A percentile compares a stretch with the other conserved stretches of the same genome.
These are phyloP conservation scores for Pristionchus pacificus DNA, from an alignment of 1,140 invertebrate species.

Conservation along the genomic window DNA sequence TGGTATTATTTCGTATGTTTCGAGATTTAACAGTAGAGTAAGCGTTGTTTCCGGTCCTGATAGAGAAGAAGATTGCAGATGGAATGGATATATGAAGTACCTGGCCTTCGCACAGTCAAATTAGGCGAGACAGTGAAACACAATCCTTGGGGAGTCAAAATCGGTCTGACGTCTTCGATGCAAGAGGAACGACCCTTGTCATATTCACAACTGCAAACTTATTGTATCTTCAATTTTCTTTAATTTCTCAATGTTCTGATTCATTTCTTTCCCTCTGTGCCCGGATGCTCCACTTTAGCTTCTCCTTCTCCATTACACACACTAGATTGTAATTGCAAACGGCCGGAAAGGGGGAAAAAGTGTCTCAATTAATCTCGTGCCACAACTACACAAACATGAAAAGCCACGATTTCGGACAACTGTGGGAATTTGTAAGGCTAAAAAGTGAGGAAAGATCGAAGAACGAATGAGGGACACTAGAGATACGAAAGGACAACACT, in stretches of 20 bases:
- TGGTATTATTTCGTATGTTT: conserved; percentile 39
- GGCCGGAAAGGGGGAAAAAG: no score
- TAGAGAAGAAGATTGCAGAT: not conserved
- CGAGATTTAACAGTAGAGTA: conserved; percentile 36
- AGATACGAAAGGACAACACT: no score
- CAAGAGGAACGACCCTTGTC: conserved; percentile 37
- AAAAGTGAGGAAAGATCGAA: no score
- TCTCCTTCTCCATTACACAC: no score
- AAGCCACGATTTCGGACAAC: no score
- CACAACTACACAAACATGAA: no score
- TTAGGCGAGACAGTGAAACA: conserved; percentile 39
- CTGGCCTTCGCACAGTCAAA: conserved; percentile 33
- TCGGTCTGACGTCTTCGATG: conserved; percentile 35
- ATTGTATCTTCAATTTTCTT: not conserved
- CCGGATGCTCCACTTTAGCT: no score
- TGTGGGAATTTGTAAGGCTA: no score
- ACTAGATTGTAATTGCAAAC: no score
- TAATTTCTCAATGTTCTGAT: not conserved
- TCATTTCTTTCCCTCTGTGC: not conserved
- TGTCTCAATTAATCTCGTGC: no score
- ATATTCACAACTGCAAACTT: conserved; percentile 34
- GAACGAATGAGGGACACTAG: no score
- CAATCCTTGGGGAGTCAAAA: conserved; percentile 37
- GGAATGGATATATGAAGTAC: conserved; percentile 15
- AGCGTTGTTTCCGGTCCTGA: conserved; percentile 38